Evolutionary conservation across 2,888 invertebrate genomes (phyloP).

Genomic region (Acleris literana): DNA sequence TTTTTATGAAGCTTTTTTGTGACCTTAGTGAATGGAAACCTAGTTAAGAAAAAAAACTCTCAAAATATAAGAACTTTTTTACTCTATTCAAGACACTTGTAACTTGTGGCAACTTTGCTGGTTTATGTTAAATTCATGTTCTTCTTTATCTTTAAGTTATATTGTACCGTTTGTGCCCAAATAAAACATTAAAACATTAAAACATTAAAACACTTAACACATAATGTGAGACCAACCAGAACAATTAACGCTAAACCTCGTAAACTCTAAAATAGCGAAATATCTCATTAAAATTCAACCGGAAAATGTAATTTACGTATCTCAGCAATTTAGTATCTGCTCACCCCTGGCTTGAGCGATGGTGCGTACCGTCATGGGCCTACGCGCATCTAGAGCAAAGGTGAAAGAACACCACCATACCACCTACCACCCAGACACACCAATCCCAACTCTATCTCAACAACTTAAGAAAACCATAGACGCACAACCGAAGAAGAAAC

Average conservation of each 20-base stretch:
- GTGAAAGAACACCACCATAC: constrained; percentile 71
- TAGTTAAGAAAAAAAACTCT: too few relatives aligned
- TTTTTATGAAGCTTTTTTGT: too few relatives aligned
- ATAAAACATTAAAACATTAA: too few relatives aligned
- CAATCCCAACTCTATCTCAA: not conserved
- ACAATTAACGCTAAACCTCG: constrained; percentile 13
- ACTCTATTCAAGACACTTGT: too few relatives aligned
- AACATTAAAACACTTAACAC: too few relatives aligned
- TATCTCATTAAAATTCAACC: constrained; percentile 44
- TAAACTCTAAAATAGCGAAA: constrained; percentile 27
- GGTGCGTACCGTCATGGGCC: constrained; percentile 71
- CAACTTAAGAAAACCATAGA: not conserved
- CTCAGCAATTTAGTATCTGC: constrained; percentile 44
- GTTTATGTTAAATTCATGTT: too few relatives aligned
- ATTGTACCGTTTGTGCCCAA: too few relatives aligned
- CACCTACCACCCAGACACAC: not conserved
- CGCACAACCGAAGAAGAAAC: constrained; percentile 67
- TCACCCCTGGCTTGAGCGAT: constrained; percentile 49
- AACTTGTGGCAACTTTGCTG: too few relatives aligned
- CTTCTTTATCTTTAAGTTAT: too few relatives aligned
- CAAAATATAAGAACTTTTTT: too few relatives aligned
- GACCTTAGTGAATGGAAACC: too few relatives aligned
- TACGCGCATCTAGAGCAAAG: constrained; percentile 73
- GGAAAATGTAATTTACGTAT: constrained; percentile 54
- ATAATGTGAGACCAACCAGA: not conserved